Conservation (phyloP, 2,113 vertebrate genomes). For the Lagopus muta region DNA sequence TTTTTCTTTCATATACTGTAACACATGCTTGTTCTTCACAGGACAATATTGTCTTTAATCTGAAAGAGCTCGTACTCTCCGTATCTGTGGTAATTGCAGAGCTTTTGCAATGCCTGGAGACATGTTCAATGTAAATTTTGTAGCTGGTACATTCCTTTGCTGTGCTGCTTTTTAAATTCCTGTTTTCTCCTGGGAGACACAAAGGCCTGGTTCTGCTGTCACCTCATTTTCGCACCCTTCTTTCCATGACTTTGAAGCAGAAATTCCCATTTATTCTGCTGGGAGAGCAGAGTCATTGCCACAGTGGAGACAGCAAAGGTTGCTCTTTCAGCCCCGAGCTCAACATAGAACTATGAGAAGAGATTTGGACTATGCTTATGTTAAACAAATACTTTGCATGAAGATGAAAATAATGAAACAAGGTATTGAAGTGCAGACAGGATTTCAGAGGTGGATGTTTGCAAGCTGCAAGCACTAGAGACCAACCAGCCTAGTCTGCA, state of each 20-base stretch:
- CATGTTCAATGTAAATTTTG: background rate
- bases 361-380: background rate
- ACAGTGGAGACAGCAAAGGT: accelerated
- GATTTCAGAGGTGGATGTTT: background rate
- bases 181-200: background rate
- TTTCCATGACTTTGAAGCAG: background rate
- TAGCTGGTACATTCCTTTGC: background rate
- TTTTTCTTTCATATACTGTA: slow-evolving; percentile 8
- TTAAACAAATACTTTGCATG: background rate
- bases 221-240: background rate
- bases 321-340: background rate
- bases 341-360: background rate
- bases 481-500: background rate
- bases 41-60: background rate
- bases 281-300: background rate
- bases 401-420: background rate
- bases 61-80: background rate
- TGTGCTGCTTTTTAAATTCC: background rate
- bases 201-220: background rate
- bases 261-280: background rate
- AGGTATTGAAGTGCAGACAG: background rate
- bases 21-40: background rate
- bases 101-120: background rate
- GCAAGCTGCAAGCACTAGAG: background rate
- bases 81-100: background rate